Conservation (phyloP, 2,113 vertebrate species). For the Sorex araneus region DNA sequence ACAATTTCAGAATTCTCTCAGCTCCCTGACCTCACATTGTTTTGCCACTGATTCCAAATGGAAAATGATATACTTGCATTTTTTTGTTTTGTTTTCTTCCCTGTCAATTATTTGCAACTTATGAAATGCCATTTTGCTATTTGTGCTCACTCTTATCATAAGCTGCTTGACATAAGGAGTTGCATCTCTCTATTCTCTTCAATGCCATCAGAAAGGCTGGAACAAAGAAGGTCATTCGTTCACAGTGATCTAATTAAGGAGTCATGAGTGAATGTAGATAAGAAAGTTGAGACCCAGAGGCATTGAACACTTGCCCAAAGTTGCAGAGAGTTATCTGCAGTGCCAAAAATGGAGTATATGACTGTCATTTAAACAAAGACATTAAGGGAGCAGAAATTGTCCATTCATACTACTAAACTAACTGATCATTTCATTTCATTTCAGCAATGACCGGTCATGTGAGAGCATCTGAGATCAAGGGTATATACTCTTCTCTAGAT, state of each 20-base stretch:
- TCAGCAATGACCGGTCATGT: background rate
- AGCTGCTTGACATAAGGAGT: background rate
- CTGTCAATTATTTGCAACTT: background rate
- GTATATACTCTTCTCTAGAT: background rate
- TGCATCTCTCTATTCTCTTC: background rate
- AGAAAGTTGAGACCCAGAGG: constrained; percentile 36
- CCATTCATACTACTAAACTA: background rate
- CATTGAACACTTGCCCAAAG: background rate
- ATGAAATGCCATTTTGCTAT: background rate
- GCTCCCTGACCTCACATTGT: background rate
- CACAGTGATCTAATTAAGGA: background rate
- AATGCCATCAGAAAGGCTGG: background rate
- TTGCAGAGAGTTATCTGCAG: background rate
- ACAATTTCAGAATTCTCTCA: background rate
- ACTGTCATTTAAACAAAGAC: background rate
- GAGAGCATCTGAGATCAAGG: background rate
- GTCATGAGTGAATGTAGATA: background rate
- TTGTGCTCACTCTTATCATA: background rate
- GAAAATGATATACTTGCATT: background rate
- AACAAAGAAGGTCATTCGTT: background rate
- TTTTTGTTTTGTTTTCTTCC: background rate
- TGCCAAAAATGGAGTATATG: background rate
- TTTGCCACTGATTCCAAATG: background rate
- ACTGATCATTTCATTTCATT: background rate
- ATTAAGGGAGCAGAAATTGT: background rate